Conservation (phyloP, 92 coral and sea anemone genomes). For the Parazoanthus atlanticus region DNA sequence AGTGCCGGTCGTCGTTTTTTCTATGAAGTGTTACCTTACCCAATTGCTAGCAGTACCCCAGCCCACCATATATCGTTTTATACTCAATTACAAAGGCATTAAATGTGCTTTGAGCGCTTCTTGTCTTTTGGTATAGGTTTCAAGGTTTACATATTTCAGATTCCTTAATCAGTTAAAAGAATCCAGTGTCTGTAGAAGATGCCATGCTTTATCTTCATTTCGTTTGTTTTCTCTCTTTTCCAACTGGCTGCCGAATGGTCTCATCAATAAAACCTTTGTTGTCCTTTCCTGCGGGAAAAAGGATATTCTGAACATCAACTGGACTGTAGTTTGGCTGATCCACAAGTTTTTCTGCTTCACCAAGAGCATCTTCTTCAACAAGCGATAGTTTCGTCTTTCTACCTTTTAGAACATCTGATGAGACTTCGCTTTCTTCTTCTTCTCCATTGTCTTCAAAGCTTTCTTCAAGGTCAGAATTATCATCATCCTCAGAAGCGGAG, state of each 20-base stretch:
- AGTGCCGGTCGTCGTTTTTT: too few relatives aligned
- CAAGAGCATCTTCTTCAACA: neutral
- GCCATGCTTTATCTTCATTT: neutral
- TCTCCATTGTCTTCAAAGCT: neutral
- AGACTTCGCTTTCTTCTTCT: neutral
- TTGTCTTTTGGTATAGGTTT: too few relatives aligned
- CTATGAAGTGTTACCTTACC: too few relatives aligned
- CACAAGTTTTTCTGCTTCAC: neutral
- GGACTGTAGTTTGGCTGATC: neutral
- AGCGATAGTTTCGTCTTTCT: neutral
- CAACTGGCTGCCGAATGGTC: neutral
- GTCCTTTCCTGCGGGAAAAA: neutral
- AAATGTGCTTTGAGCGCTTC: neutral
- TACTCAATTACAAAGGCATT: neutral
- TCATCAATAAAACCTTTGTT: constrained; percentile 15
- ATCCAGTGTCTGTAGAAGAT: neutral
- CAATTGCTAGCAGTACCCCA: too few relatives aligned
- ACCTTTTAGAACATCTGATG: neutral
- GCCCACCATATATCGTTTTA: too few relatives aligned
- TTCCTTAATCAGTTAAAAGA: too few relatives aligned
- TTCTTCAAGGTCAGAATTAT: neutral
- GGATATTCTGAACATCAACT: neutral
- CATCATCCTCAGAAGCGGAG: constrained; percentile 5
- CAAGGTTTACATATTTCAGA: neutral
- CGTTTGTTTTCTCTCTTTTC: neutral